Base-by-base conservation (phyloP, 2,797 vertebrate species). In the Micropoecilia bifurca region DNA sequence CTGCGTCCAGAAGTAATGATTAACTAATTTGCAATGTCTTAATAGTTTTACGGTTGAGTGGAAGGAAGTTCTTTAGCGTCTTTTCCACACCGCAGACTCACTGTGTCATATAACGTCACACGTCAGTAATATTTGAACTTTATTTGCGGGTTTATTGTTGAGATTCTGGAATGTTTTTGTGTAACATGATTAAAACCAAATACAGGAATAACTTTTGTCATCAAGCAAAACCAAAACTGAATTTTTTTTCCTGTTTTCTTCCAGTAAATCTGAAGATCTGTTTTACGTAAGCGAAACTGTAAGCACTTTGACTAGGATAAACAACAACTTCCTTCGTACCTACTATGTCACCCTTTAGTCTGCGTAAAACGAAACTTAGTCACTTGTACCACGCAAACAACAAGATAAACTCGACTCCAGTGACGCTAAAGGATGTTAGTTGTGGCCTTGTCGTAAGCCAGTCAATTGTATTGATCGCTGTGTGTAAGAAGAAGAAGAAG, bases 381-480 rank as follows among this genome's bases (percentile, higher is more conserved):
- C 89, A 88, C 82, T 80, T 77, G 78, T 82, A 78, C 89, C 83
- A 83, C 68, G 74, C 80, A 88, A 91, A 82, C 14, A 8, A 79
- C 85, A 80, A 90, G 89, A 95, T 93, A 92, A 94, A 93, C 90
- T 93, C 71, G 28, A 80, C 84, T 87, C 76, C 85, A 78, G 88
- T 92, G 87, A 94, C 74, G 87, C 87, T 79, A 84, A 73, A 93
- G 88, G 91, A 92, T 85, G 89, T 92, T 84, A 78, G 85, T 80
- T 83, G 87, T 85, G 83, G 84, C 71, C 74, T 75, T 71, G 83
- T 82, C 87, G 83, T 88, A 87, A 77, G 80, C 22, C 75, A 50
- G 88, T 93, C 89, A 80, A 79, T 92, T 80, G 50, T 90, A 93
- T 93, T 91, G 93, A 96, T 94, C 74, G 80, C 74, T 86, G 89